A percentile compares a stretch with the other conserved stretches of the same genome.
These are phyloP conservation scores for Holcopasites calliopsidis DNA, from an alignment of 1,140 invertebrate species.

Conservation along the genomic window DNA sequence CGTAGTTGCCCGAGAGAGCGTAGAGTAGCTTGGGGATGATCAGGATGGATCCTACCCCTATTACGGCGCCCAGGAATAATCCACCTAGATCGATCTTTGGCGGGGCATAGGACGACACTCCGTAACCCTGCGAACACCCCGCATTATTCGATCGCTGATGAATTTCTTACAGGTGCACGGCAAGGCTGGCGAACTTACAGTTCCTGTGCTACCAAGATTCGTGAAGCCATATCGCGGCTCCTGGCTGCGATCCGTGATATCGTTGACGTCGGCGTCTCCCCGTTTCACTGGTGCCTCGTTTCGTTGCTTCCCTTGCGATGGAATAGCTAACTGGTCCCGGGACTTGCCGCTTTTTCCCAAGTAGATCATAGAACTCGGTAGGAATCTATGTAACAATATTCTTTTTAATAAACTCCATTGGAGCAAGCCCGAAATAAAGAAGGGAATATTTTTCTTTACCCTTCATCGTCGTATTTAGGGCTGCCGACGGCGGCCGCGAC, in stretches of 20 bases:
- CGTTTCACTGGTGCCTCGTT: constrained; percentile 51
- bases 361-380: constrained; percentile 75
- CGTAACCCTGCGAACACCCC: constrained; percentile 74
- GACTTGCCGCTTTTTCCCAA: constrained; percentile 67
- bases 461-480: constrained; percentile 74
- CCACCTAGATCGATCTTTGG: constrained; percentile 90
- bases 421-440: background rate
- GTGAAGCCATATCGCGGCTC: constrained; percentile 77
- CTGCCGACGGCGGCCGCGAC: constrained; percentile 52
- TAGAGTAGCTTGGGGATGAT: constrained; percentile 88
- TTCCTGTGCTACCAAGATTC: constrained; percentile 67
- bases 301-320: constrained; percentile 53
- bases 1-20: constrained; percentile 84
- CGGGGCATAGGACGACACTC: constrained; percentile 82
- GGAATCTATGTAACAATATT: constrained; percentile 68
- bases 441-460: constrained; percentile 58
- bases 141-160: background rate
- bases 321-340: constrained; percentile 73
- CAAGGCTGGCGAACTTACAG: constrained; percentile 45
- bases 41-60: constrained; percentile 88
- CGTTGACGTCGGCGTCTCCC: constrained; percentile 50
- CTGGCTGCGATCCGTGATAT: constrained; percentile 69
- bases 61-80: constrained; percentile 87
- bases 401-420: background rate
- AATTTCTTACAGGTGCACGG: background rate